phyloP scores from a whole-genome alignment of 1,140 invertebrate species.

The Pteromalus puparum region DNA sequence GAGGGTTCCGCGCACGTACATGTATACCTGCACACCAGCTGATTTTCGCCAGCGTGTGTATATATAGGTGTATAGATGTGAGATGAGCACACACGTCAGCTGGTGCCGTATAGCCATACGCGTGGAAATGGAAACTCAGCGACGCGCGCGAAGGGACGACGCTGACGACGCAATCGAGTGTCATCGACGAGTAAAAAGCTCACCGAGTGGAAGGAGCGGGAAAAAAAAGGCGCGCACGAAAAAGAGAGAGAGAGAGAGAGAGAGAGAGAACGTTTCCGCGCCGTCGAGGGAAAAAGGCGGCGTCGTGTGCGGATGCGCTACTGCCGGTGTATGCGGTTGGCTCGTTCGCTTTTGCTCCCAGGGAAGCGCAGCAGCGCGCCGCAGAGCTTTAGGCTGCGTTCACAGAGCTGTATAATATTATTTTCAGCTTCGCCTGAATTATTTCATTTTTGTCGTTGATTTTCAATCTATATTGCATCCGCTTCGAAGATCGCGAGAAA shows the following conservation, averaged over 20 bases:
- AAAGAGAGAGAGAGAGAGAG: conserved; percentile 3
- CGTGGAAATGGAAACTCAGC: conserved; percentile 23
- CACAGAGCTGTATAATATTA: neutral
- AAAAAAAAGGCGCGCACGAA: neutral
- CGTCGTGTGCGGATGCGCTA: neutral
- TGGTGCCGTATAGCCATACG: neutral
- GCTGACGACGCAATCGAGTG: neutral
- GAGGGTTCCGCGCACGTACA: neutral
- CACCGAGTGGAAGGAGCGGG: neutral
- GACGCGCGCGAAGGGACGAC: neutral
- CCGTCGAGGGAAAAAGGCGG: conserved; percentile 36
- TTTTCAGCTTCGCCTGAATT: neutral
- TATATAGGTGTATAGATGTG: neutral
- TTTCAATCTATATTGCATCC: too few relatives aligned
- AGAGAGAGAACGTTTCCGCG: neutral
- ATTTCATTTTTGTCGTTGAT: neutral
- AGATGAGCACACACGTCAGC: neutral
- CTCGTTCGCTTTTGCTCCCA: neutral
- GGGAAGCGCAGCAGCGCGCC: neutral
- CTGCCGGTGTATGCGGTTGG: neutral
- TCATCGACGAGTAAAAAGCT: conserved; percentile 10
- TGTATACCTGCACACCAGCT: conserved; percentile 19
- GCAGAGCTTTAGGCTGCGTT: neutral
- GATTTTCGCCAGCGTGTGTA: conserved; percentile 20
- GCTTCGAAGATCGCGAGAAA: neutral